Conservation (phyloP, 2,113 vertebrate species). For the human (Homo sapiens) region GRCh38 chr22:22987001-22987500, state of each 20-base stretch:
- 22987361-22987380: too few species aligned
- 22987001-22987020: not conserved
- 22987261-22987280: not conserved
- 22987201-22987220: not conserved
- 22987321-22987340: too few species aligned
- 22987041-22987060: not conserved
- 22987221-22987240: not conserved
- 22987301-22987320: too few species aligned
- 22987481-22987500: too few species aligned
- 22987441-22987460: too few species aligned
- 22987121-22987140: not conserved
- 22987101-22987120: not conserved
- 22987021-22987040: too few species aligned
- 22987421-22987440: too few species aligned
- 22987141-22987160: not conserved
- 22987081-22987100: rapidly evolving
- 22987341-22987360: too few species aligned
- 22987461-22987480: too few species aligned
- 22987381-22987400: too few species aligned
- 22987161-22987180: not conserved
- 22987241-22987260: not conserved
- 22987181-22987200: not conserved
- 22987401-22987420: too few species aligned
- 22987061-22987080: not conserved
- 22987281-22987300: too few species aligned